Conservation (phyloP, 2,888 invertebrate species). For the Phymatocera aterrima region DNA sequence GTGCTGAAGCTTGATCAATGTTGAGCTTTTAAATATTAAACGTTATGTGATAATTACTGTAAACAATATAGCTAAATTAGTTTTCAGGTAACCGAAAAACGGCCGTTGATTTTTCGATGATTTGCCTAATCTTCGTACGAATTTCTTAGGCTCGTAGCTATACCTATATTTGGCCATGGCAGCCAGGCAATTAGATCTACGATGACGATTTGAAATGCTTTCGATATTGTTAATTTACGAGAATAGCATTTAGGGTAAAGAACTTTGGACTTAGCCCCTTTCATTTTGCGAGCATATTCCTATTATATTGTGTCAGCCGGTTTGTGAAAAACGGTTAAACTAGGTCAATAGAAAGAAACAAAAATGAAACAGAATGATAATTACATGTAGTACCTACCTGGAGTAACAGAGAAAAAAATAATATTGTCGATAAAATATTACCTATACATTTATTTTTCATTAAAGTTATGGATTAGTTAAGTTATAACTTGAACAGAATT, state of each 20-base stretch:
- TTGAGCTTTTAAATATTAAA: conserved; percentile 10
- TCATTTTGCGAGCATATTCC: no score
- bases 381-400: conserved; percentile 52
- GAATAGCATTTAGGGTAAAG: no score
- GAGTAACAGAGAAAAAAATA: conserved; percentile 54
- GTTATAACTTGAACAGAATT: no score
- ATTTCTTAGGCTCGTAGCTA: no score
- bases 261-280: no score
- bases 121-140: no score
- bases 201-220: no score
- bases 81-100: neutral
- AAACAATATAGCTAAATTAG: neutral
- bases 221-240: no score
- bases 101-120: neutral
- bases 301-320: neutral
- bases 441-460: conserved; percentile 59
- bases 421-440: conserved; percentile 52
- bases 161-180: no score
- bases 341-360: neutral
- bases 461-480: conserved; percentile 51
- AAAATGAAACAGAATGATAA: neutral
- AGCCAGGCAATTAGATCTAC: no score
- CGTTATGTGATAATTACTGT: conserved; percentile 22
- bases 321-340: neutral
- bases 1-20: neutral